Conservation (phyloP, 2,113 vertebrate species). For the Calypte anna region DNA sequence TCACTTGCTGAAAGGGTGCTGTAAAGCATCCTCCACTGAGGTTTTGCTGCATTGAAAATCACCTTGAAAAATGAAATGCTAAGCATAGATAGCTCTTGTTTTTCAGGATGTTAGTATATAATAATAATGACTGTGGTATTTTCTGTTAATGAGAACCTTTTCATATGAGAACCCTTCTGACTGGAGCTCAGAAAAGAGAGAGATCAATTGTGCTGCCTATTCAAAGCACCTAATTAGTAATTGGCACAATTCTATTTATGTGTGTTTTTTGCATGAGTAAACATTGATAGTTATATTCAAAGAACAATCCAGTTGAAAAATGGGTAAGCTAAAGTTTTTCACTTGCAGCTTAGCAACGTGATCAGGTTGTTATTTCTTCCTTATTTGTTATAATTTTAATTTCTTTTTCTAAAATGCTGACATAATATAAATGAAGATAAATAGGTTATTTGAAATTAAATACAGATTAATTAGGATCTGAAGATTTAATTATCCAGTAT, state of each 20-base stretch:
- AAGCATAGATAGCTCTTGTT: neutral
- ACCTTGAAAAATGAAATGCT: neutral
- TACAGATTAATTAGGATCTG: neutral
- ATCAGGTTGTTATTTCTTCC: neutral
- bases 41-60: neutral
- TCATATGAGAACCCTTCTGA: neutral
- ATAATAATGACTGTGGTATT: neutral
- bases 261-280: neutral
- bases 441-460: neutral
- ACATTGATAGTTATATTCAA: neutral
- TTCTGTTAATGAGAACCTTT: neutral
- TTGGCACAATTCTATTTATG: neutral
- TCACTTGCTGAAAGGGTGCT: neutral
- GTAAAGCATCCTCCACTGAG: neutral
- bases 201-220: neutral
- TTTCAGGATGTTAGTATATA: neutral
- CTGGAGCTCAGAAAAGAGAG: neutral
- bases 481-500: neutral
- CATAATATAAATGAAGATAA: neutral
- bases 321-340: neutral
- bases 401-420: neutral
- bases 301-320: conserved; percentile 1
- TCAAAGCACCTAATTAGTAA: neutral
- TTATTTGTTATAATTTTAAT: neutral
- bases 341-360: neutral